Base-by-base conservation (phyloP, 53 echinoderm and acorn worm species). In the Temnopleurus reevesii region DNA sequence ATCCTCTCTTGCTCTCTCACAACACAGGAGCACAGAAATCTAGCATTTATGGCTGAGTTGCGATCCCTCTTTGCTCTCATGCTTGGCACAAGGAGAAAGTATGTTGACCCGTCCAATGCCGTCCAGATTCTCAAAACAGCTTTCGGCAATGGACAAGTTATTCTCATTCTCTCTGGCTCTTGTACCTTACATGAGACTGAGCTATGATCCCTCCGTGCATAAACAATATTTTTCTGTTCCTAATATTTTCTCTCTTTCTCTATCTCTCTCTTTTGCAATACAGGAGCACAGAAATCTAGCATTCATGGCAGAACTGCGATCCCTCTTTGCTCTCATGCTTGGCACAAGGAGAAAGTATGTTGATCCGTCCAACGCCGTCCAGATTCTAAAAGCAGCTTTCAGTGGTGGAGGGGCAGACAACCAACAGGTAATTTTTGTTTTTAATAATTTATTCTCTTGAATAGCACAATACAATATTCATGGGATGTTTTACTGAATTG, bases 291-390 rank as follows among this genome's bases (percentile, higher is more conserved):
- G 99, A 45, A 99, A 99, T 76, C 91, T 96, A 1, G 79, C 94
- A 24, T 99, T 99, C 86, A 99, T 99, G 99, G 81, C 95, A 3
- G 96, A 99, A 76, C 79, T 99, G 90, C 82, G 99, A 85, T 94
- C 94, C 31, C 92, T 99, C 55, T 99, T 99, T 85, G 95, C 99
- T 19, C 90, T 99, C 63, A 99, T 99, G 99, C 77, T 96, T 9
- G 99, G 99, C 3, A 99, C 96, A 1, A 94, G 90, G 45, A 92
- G 99, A 76, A 99, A 99, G 90, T 99, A 99, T 83, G 99, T 99
- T 7, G 99, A 99, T 84, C 99, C 99, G 25, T 94, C 92, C 86
- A 95, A 94, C 57, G 91, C 99, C 2, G 99, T 99, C 45, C 92
- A 99, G 81, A 99, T 99, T 23, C 89, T 99, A 45, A 99, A 99